Conservation (phyloP, 2,113 vertebrate species). For the Urocolius indicus region DNA sequence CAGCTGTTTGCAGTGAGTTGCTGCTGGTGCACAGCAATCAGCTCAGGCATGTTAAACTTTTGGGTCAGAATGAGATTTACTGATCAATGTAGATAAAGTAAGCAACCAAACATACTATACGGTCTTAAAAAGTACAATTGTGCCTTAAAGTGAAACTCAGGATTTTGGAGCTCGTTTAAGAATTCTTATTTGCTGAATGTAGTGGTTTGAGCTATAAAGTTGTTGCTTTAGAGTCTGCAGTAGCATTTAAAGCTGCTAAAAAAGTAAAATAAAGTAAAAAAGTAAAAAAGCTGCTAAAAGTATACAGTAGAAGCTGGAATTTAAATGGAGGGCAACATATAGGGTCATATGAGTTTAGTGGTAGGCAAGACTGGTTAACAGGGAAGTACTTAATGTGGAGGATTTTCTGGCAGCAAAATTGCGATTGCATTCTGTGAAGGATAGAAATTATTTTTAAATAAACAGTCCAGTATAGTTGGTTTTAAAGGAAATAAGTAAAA, state of each 20-base stretch:
- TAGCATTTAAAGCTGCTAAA: neutral
- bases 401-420: neutral
- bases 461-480: neutral
- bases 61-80: neutral
- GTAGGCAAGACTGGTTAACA: neutral
- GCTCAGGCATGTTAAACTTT: neutral
- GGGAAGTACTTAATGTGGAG: neutral
- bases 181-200: neutral
- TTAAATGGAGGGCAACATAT: constrained; percentile 1
- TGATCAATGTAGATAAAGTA: neutral
- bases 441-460: neutral
- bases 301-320: neutral
- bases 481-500: neutral
- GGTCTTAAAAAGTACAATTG: neutral
- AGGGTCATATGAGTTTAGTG: neutral
- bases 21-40: neutral
- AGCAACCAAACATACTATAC: neutral
- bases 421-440: neutral
- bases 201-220: neutral
- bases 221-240: neutral
- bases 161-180: constrained; percentile 2
- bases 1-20: neutral
- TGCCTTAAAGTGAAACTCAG: neutral
- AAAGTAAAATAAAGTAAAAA: too few relatives aligned
- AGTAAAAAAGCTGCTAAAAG: too few relatives aligned